Evolutionary conservation across 2,888 invertebrate species (phyloP), one percentile per base, ranked within the genome.

Genomic region (Syritta pipiens): DNA sequence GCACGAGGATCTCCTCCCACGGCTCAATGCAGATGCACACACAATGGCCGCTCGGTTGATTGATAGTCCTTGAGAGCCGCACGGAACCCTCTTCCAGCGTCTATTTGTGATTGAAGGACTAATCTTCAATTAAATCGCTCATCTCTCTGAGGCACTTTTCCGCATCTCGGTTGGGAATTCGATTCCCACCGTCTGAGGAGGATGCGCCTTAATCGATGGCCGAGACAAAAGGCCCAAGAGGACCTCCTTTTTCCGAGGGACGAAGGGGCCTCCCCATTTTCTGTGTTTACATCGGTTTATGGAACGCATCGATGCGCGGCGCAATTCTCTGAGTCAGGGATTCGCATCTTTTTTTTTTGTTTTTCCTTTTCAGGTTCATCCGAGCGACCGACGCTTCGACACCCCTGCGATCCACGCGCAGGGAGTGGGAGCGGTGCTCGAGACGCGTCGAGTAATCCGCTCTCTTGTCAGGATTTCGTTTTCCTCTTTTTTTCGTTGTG

Each of bases 51-150:
- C 14, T 46, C 59, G 60, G 65, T 65, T 53, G 76, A 77, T 71
- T 63, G 57, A 51, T 65, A 60, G 71, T 71, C 59, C 71, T 77
- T 63, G 63, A 59, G 44, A 14, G 37, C 28, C 40, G 40, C 35
- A 57, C 51, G 10, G 48, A 60, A 62, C 14, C 55, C 53, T 55
- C 22, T 28, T 6, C 65, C 62, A 17, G 9, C 24, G 22, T 37
- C 26, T 57, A 19, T 26, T 44, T 55, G 20, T 62, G 42, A 71
- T 59, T 51, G 44, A 71, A 53, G 51, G 28, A 10, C 68, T 77
- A 77, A 71, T 77, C 65, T 65, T 77, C 76, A 77, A 77, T 77
- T 71, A 71, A 77, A 71, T 71, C 63, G n/a, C 44, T 71, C 71
- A n/a, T n/a, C 49, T 42, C 42, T 62, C 24, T 42, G 17, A 37